These are phyloP conservation scores for Lycaena phlaeas DNA, from an alignment of 2,888 invertebrate species.

Conservation along the genomic window DNA sequence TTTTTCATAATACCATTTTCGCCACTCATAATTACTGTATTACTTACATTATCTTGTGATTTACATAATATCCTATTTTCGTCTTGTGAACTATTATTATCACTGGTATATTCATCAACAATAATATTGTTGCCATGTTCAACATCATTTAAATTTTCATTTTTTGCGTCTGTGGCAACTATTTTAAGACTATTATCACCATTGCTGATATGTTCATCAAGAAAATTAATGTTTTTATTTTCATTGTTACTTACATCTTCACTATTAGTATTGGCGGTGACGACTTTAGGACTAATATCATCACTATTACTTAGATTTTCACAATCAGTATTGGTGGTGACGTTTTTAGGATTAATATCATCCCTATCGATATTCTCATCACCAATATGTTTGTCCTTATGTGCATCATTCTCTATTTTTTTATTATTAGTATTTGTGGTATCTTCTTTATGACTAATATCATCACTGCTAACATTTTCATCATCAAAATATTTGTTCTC, in stretches of 20 bases:
- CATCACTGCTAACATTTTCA: not conserved
- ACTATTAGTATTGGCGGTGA: slow-evolving; percentile 19
- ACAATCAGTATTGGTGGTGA: slow-evolving; percentile 19
- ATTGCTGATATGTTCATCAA: not conserved
- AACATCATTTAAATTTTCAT: not conserved
- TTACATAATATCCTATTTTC: slow-evolving; percentile 4
- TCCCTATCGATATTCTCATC: no score
- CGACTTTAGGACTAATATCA: slow-evolving; percentile 38
- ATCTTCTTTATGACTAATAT: no score
- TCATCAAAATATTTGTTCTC: not conserved
- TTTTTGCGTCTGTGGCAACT: slow-evolving; percentile 19
- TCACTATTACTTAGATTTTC: slow-evolving; percentile 14
- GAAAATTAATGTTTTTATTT: not conserved
- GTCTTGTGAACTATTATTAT: not conserved
- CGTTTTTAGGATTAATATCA: slow-evolving; percentile 38
- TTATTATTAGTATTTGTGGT: no score
- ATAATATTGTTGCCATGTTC: no score
- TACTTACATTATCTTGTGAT: slow-evolving; percentile 1
- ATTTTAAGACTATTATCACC: slow-evolving; percentile 39
- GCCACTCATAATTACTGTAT: slow-evolving; percentile 2
- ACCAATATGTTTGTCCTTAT: no score
- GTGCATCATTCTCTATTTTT: no score
- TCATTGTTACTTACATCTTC: slow-evolving; percentile 15
- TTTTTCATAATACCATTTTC: not conserved
- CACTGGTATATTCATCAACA: not conserved